phyloP scores from a whole-genome alignment of 2,888 invertebrate genomes.

The Sminthurides aquaticus region DNA sequence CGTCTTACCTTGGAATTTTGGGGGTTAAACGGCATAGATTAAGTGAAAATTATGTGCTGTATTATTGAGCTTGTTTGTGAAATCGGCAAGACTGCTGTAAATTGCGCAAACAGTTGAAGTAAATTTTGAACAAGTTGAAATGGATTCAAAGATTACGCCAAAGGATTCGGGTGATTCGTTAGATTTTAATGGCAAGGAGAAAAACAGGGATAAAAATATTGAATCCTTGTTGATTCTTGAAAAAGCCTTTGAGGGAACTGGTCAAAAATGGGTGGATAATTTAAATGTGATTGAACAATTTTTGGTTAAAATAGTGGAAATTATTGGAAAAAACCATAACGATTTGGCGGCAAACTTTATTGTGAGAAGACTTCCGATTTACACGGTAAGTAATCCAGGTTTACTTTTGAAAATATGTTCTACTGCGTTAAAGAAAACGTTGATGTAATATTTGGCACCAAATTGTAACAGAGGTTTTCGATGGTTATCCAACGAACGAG shows the following conservation, averaged over 20 bases:
- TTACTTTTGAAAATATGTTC: constrained; percentile 1
- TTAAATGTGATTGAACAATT: constrained; percentile 38
- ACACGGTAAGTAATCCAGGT: constrained; percentile 33
- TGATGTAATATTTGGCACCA: not conserved
- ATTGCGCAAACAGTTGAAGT: too few relatives aligned
- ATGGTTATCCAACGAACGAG: too few relatives aligned
- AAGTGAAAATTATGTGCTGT: too few relatives aligned
- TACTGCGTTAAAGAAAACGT: not conserved
- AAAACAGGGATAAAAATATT: constrained; percentile 17
- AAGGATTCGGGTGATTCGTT: too few relatives aligned
- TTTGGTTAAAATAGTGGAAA: constrained; percentile 29
- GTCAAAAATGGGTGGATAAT: constrained; percentile 37
- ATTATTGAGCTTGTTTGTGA: too few relatives aligned
- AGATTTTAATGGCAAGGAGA: not conserved
- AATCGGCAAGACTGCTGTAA: too few relatives aligned
- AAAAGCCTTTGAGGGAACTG: constrained; percentile 32
- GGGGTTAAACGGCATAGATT: too few relatives aligned
- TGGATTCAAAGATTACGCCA: too few relatives aligned
- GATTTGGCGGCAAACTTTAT: constrained; percentile 33
- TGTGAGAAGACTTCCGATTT: constrained; percentile 36
- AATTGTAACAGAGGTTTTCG: not conserved
- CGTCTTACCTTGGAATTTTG: too few relatives aligned
- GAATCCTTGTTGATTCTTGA: constrained; percentile 35
- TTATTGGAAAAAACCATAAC: constrained; percentile 22
- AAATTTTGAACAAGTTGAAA: too few relatives aligned